These are phyloP conservation scores for Tragelaphus buxtoni DNA, from an alignment of 2,113 vertebrate species.

Conservation along the genomic window DNA sequence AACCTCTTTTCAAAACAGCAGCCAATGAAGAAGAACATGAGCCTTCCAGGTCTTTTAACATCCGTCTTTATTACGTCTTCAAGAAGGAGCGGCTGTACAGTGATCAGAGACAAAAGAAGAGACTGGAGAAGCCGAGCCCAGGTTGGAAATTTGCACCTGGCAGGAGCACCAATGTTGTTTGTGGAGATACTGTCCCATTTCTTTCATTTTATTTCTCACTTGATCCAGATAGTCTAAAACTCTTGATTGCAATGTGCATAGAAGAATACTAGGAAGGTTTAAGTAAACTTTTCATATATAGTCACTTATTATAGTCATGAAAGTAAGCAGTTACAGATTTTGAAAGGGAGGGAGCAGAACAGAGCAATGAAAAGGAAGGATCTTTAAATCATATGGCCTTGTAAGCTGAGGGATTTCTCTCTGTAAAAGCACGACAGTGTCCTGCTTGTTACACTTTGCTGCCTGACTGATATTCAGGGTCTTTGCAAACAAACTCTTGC, in stretches of 20 bases:
- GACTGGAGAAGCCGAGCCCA: neutral
- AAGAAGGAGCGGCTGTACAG: neutral
- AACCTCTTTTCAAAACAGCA: constrained; percentile 29
- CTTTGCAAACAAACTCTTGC: constrained; percentile 42
- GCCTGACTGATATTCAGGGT: neutral
- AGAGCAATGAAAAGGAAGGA: neutral
- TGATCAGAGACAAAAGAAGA: constrained; percentile 27
- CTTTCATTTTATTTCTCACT: neutral
- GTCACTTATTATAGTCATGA: constrained; percentile 32
- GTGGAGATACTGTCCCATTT: neutral
- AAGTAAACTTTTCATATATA: constrained; percentile 19
- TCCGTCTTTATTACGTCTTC: constrained; percentile 35
- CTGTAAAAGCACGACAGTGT: neutral
- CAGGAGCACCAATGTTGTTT: neutral
- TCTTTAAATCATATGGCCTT: constrained; percentile 37
- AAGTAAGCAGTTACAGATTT: constrained; percentile 43
- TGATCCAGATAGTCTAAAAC: neutral
- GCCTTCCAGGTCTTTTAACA: constrained; percentile 28
- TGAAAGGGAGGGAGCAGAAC: neutral
- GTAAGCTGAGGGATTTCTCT: constrained; percentile 38
- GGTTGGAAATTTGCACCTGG: neutral
- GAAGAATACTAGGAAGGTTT: constrained; percentile 16
- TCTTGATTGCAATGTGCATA: neutral
- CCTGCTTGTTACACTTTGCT: constrained; percentile 40
- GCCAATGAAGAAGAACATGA: neutral